These are phyloP conservation scores for Baccha elongata DNA, from an alignment of 2,888 invertebrate genomes.

Conservation along the genomic window DNA sequence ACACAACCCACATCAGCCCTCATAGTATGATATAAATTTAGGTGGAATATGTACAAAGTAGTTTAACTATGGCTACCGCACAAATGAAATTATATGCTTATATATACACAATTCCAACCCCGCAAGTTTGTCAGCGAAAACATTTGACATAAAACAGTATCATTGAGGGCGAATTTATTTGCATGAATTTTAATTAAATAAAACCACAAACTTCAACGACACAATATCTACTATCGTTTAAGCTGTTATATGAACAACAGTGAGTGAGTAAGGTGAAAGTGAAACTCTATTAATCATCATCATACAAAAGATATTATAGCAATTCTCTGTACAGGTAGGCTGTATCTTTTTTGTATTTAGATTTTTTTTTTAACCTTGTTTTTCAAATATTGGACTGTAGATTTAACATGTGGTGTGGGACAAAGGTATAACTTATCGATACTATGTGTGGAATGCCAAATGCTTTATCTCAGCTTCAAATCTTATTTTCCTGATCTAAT, in stretches of 20 bases:
- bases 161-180: slow-evolving; percentile 46
- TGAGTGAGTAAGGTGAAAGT: slow-evolving; percentile 54
- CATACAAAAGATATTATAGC: slow-evolving; percentile 1
- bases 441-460: no score
- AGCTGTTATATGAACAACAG: slow-evolving; percentile 27
- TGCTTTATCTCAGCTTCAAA: no score
- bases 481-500: no score
- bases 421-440: no score
- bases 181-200: slow-evolving; percentile 62
- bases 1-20: slow-evolving; percentile 44
- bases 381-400: no score
- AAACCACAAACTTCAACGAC: slow-evolving; percentile 42
- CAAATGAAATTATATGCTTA: background rate
- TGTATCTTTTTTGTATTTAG: slow-evolving; percentile 11
- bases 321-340: slow-evolving; percentile 19
- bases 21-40: slow-evolving; percentile 25
- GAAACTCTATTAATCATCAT: slow-evolving; percentile 65
- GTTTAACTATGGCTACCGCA: background rate
- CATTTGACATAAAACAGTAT: background rate
- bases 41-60: slow-evolving; percentile 14
- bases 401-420: no score
- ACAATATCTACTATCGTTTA: slow-evolving; percentile 28
- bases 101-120: background rate
- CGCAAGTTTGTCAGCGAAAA: slow-evolving; percentile 5
- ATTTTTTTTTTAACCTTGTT: slow-evolving; percentile 8